Percentiles rank a stretch among this genome's conserved stretches.
phyloP scores from a whole-genome alignment of 2,888 invertebrate species.

The Zaprionus bogoriensis region DNA sequence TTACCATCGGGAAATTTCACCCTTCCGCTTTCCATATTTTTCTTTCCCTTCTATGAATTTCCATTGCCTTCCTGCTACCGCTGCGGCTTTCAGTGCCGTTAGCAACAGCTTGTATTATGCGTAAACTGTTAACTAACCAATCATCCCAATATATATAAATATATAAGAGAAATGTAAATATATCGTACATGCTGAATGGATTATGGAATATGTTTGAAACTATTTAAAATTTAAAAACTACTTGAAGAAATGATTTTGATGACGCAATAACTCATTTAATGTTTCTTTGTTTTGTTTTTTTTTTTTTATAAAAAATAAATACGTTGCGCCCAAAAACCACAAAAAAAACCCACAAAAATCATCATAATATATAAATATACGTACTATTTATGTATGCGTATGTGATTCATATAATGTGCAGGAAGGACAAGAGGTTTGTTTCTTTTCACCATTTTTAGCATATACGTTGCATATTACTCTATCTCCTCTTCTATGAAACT shows the following conservation, averaged over 20 bases:
- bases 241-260: constrained; percentile 31
- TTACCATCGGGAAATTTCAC: too few relatives aligned
- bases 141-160: not conserved
- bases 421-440: constrained; percentile 87
- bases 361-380: constrained; percentile 21
- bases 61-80: not conserved
- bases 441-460: constrained; percentile 75
- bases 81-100: not conserved
- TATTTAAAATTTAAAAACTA: not conserved
- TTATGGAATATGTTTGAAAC: constrained; percentile 1
- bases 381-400: constrained; percentile 9
- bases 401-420: constrained; percentile 71
- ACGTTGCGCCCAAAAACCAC: constrained; percentile 27
- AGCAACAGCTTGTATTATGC: not conserved
- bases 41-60: not conserved
- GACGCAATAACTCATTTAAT: constrained; percentile 60
- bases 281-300: constrained; percentile 70
- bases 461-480: constrained; percentile 51
- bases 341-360: constrained; percentile 21
- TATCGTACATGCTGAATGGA: constrained; percentile 17
- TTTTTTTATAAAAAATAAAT: constrained; percentile 37
- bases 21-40: too few relatives aligned
- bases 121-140: constrained; percentile 4
- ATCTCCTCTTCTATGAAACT: constrained; percentile 9
- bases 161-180: not conserved